Evolutionary conservation across 2,797 vertebrate genomes (phyloP).

Genomic region (Ataeniobius toweri): DNA sequence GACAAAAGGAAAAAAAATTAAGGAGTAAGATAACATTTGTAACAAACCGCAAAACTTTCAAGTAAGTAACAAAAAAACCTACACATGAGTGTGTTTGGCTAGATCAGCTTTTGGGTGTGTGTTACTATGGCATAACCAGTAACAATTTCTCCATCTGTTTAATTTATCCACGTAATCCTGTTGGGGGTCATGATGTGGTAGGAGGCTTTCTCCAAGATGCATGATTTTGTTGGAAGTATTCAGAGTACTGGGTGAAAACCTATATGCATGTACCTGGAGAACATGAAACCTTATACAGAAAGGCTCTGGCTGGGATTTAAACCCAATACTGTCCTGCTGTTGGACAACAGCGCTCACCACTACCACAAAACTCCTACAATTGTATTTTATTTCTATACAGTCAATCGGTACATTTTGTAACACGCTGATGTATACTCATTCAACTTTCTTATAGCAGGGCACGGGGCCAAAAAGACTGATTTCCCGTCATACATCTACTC

Average conservation of each 20-base stretch:
- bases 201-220: too few species aligned
- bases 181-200: not conserved
- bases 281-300: not conserved
- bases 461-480: conserved; percentile 29
- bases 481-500: conserved; percentile 40
- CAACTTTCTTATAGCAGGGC: conserved; percentile 27
- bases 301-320: not conserved
- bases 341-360: not conserved
- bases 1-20: not conserved
- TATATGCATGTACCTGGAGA: not conserved
- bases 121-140: not conserved
- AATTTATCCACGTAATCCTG: not conserved
- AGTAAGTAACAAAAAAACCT: not conserved
- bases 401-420: not conserved
- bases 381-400: not conserved
- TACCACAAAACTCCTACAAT: not conserved
- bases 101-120: not conserved
- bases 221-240: not conserved
- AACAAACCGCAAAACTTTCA: not conserved
- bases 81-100: not conserved
- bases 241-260: not conserved
- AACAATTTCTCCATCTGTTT: not conserved
- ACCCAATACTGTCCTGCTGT: not conserved
- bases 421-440: not conserved
- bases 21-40: not conserved